Evolutionary conservation across 1,140 invertebrate species (phyloP), one percentile per base, ranked within the genome.

Genomic region (Philotrypesis tridentata): DNA sequence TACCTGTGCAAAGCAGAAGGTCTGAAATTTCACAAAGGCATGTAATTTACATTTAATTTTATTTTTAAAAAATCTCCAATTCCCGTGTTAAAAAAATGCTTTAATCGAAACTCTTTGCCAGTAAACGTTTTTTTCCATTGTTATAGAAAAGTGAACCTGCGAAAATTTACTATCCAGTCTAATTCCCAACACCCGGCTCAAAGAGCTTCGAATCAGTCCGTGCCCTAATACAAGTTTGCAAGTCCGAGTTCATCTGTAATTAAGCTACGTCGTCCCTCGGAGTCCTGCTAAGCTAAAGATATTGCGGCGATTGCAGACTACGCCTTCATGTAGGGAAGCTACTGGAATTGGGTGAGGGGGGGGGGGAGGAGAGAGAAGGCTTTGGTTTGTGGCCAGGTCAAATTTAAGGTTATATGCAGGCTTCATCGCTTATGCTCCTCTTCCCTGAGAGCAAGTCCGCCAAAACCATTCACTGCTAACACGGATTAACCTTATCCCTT

Each of bases 371-470:
- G n/a, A 23, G 27, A 2, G 68, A 12, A 37, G 55, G 40, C 61
- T 68, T 48, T 68, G 63, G 37, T 21, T 55, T 67, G 25, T 23
- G 63, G 37, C 61, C 11, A n/a, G 7, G 23, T 65, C 25, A 23
- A 77, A 77, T 77, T 77, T 63, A 77, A 65, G 74, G 60, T 65
- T 77, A 77, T 77, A 77, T 65, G 33, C 74, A 27, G 5, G 61
- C 74, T 2, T 23, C 23, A 8, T 33, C 40, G 21, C 43, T 21
- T 61, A n/a, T 31, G 23, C 21, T 21, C 29, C 73, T 33, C 4
- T 11, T 23, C 31, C 33, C 31, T 11, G 7, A 11, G n/a, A 40
- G 21, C n/a, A 43, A 75, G 60, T 63, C 33, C n/a, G n/a, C n/a
- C n/a, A 48, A 65, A 40, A 65, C 23, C n/a, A 67, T 70, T 33